Percentiles rank a stretch among this genome's conserved stretches.
Evolutionary conservation across 2,113 vertebrate species (phyloP).

Genomic region (Struthio camelus): DNA sequence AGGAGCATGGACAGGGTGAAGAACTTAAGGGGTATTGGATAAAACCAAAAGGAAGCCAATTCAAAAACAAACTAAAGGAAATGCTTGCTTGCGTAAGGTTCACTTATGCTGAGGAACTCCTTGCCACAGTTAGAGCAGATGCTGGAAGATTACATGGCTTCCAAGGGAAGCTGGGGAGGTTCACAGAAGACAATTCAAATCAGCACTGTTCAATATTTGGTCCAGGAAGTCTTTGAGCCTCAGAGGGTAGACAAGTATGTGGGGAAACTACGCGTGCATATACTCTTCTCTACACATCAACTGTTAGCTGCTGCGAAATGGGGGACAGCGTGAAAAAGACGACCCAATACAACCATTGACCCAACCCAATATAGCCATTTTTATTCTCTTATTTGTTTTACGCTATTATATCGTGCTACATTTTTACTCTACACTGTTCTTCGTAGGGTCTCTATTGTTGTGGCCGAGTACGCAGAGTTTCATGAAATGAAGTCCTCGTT

Average conservation of each 20-base stretch:
- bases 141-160: too few species aligned
- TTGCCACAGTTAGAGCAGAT: too few species aligned
- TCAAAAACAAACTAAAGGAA: background rate
- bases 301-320: background rate
- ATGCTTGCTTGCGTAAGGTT: background rate
- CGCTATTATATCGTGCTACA: background rate
- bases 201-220: background rate
- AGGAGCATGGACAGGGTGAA: background rate
- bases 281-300: background rate
- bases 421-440: background rate
- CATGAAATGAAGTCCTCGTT: background rate
- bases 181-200: too few species aligned
- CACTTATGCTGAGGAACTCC: too few species aligned
- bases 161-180: too few species aligned
- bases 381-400: background rate
- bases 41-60: background rate
- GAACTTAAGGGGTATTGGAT: background rate
- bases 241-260: background rate
- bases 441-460: background rate
- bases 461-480: background rate
- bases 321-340: background rate
- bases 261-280: background rate
- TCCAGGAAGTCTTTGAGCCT: background rate
- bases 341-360: background rate
- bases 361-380: background rate